Evolutionary conservation across 1,140 invertebrate genomes (phyloP).

Genomic region (Aphelenchoides avenae): DNA sequence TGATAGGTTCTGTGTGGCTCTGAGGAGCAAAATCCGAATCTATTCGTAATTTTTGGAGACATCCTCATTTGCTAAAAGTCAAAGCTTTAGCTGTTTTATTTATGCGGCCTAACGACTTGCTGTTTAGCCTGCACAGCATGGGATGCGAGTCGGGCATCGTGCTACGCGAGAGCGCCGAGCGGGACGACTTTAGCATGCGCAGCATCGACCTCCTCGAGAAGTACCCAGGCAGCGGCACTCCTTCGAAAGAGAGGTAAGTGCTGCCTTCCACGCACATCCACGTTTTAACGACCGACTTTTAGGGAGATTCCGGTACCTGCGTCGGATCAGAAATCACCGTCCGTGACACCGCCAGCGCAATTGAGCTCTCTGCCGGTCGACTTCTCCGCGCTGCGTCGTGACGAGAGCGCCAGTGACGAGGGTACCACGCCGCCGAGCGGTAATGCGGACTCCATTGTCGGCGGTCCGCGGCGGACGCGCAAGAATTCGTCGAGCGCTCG

Average conservation of each 20-base stretch:
- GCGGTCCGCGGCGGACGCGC: constrained; percentile 18
- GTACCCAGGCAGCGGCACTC: too few relatives aligned
- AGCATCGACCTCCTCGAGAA: too few relatives aligned
- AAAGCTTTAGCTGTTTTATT: too few relatives aligned
- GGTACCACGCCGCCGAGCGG: not conserved
- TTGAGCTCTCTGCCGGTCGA: constrained; percentile 26
- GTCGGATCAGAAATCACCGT: not conserved
- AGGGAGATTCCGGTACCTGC: constrained; percentile 2
- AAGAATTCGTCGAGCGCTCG: constrained; percentile 14
- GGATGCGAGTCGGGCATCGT: constrained; percentile 49
- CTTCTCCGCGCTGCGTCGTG: constrained; percentile 29
- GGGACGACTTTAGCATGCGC: constrained; percentile 20
- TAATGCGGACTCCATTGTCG: too few relatives aligned
- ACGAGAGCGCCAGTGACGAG: constrained; percentile 12
- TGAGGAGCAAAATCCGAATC: too few relatives aligned
- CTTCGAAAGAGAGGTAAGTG: constrained; percentile 22
- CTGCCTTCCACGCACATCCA: not conserved
- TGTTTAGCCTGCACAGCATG: constrained; percentile 45
- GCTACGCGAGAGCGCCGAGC: constrained; percentile 41
- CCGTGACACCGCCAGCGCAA: constrained; percentile 1
- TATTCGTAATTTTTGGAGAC: too few relatives aligned
- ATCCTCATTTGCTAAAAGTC: too few relatives aligned
- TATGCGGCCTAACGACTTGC: too few relatives aligned
- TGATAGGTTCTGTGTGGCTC: too few relatives aligned
- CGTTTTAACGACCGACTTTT: constrained; percentile 4